Evolutionary conservation across 2,888 invertebrate species (phyloP).

Genomic region (Pycnomerus fuliginosus): DNA sequence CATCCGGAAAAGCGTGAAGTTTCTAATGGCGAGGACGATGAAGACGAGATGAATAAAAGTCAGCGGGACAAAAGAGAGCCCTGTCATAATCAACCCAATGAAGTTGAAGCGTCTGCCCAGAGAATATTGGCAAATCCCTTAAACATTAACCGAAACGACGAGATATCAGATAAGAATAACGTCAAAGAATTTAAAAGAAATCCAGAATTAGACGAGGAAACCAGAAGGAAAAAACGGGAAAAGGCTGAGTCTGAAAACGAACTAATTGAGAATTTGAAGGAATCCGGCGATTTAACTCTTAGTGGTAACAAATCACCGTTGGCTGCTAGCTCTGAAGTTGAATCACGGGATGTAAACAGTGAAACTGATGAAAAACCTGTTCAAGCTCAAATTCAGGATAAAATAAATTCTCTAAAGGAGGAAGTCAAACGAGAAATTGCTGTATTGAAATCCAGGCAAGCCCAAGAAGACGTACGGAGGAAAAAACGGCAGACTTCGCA

Average conservation of each 20-base stretch:
- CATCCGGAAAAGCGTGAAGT: conserved; percentile 3
- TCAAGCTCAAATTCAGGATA: conserved; percentile 36
- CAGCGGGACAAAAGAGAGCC: not conserved
- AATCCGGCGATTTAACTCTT: conserved; percentile 7
- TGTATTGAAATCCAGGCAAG: conserved; percentile 20
- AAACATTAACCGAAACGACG: not conserved
- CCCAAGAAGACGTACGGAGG: conserved; percentile 24
- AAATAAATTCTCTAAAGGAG: conserved; percentile 39
- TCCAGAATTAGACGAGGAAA: conserved; percentile 1
- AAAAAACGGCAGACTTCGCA: conserved; percentile 37
- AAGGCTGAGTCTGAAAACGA: too few species aligned
- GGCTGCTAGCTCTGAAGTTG: conserved; percentile 8
- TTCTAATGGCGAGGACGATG: not conserved
- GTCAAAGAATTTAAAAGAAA: conserved; percentile 3
- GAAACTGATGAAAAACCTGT: conserved; percentile 30
- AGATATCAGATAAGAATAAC: not conserved
- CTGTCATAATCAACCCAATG: not conserved
- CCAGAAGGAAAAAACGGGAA: conserved; percentile 1
- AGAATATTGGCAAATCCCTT: not conserved
- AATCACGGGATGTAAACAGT: not conserved
- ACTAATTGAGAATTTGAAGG: conserved; percentile 11
- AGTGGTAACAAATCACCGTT: conserved; percentile 13
- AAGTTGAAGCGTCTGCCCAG: not conserved
- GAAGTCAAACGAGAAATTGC: conserved; percentile 40
- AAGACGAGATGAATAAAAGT: not conserved